Evolutionary conservation across 2,888 invertebrate species (phyloP).

Genomic region (Apeira syringaria): DNA sequence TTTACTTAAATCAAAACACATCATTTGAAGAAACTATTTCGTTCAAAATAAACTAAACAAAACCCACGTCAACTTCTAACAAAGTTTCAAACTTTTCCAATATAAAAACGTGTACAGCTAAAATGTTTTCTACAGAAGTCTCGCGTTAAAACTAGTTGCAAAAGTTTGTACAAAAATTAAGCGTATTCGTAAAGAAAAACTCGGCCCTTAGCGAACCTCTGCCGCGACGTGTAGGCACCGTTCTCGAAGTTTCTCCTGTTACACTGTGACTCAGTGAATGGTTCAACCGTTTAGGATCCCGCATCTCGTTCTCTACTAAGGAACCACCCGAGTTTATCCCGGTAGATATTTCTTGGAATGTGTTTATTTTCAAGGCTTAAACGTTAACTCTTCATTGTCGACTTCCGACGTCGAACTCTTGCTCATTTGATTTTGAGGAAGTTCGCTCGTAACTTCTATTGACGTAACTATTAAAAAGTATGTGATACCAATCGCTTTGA

Average conservation of each 20-base stretch:
- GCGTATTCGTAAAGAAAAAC: constrained; percentile 12
- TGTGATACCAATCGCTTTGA: too few relatives aligned
- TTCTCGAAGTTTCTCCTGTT: constrained; percentile 10
- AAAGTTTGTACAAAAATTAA: constrained; percentile 15
- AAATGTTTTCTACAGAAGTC: constrained; percentile 1
- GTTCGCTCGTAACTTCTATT: too few relatives aligned
- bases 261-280: constrained; percentile 1
- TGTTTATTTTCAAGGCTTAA: too few relatives aligned
- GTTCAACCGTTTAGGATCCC: not conserved
- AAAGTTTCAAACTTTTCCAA: constrained; percentile 5
- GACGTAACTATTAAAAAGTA: too few relatives aligned
- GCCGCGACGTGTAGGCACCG: constrained; percentile 7
- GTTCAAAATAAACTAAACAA: not conserved
- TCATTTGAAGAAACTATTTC: not conserved
- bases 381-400: too few relatives aligned
- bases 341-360: too few relatives aligned
- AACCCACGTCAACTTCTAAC: not conserved
- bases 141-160: constrained; percentile 11
- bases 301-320: too few relatives aligned
- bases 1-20: not conserved
- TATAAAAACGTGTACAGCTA: constrained; percentile 1
- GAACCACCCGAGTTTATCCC: too few relatives aligned
- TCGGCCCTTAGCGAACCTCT: not conserved
- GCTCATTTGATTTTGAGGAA: too few relatives aligned
- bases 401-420: too few relatives aligned